phyloP scores from a whole-genome alignment of 2,888 invertebrate genomes.

The Caradrina kadenii region DNA sequence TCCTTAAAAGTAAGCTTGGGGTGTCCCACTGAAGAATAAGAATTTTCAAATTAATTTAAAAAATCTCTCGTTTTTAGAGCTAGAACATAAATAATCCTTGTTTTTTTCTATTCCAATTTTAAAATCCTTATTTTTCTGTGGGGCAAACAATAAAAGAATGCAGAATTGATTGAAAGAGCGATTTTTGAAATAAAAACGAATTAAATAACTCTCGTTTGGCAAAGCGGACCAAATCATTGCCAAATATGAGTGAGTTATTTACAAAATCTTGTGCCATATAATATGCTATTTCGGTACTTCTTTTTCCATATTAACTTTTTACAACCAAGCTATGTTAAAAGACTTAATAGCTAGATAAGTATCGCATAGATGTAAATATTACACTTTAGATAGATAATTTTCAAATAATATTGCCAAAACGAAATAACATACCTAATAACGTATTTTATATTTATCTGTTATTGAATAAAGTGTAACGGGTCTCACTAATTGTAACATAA shows the following conservation, averaged over 20 bases:
- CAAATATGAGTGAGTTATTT: conserved; percentile 56
- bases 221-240: conserved; percentile 68
- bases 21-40: background rate
- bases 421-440: conserved; percentile 40
- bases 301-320: no score
- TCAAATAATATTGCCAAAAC: conserved; percentile 51
- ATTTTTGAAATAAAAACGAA: background rate
- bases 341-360: conserved; percentile 61
- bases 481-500: conserved; percentile 41
- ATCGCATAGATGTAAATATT: conserved; percentile 58
- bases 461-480: conserved; percentile 42
- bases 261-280: conserved; percentile 60
- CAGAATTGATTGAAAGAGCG: background rate
- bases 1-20: background rate
- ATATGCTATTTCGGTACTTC: conserved; percentile 28
- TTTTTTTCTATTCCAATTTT: background rate
- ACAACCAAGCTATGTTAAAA: conserved; percentile 58
- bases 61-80: background rate
- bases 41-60: background rate
- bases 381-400: conserved; percentile 52
- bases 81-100: background rate
- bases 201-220: conserved; percentile 45
- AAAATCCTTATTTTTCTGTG: background rate
- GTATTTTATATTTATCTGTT: conserved; percentile 20
- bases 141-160: background rate